These are phyloP conservation scores for Cataglyphis rosenhaueri DNA, from an alignment of 2,888 invertebrate species.

Conservation along the genomic window DNA sequence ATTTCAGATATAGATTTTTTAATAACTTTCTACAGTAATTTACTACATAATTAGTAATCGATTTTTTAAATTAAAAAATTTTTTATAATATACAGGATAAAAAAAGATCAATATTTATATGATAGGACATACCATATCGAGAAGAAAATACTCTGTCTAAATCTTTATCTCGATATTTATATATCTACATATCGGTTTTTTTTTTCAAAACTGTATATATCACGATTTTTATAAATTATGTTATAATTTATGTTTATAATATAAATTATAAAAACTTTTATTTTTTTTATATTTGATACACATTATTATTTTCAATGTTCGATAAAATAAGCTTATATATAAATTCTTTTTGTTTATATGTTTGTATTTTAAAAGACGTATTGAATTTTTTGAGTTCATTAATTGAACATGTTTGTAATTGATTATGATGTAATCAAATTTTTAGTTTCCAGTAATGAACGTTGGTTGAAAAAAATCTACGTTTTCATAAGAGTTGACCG, in stretches of 20 bases:
- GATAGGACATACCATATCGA: no score
- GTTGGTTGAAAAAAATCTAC: slow-evolving; percentile 4
- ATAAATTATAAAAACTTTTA: background rate
- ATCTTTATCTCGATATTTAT: no score
- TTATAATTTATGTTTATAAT: background rate
- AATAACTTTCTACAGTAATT: background rate
- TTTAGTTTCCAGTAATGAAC: slow-evolving; percentile 14
- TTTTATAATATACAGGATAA: no score
- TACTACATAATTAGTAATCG: background rate
- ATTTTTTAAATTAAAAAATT: slow-evolving; percentile 8
- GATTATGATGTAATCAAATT: slow-evolving; percentile 14
- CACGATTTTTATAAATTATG: no score
- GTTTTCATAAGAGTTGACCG: slow-evolving; percentile 24
- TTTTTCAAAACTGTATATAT: no score
- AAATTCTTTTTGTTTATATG: background rate
- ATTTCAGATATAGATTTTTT: background rate
- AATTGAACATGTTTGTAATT: background rate
- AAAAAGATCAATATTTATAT: no score
- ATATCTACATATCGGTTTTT: no score
- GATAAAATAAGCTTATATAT: slow-evolving; percentile 2
- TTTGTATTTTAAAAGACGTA: background rate
- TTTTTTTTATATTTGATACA: background rate
- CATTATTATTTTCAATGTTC: background rate
- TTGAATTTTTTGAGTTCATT: slow-evolving; percentile 1
- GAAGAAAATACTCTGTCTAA: no score